phyloP scores from a whole-genome alignment of 2,888 invertebrate genomes.

The Callyntrura sp. region DNA sequence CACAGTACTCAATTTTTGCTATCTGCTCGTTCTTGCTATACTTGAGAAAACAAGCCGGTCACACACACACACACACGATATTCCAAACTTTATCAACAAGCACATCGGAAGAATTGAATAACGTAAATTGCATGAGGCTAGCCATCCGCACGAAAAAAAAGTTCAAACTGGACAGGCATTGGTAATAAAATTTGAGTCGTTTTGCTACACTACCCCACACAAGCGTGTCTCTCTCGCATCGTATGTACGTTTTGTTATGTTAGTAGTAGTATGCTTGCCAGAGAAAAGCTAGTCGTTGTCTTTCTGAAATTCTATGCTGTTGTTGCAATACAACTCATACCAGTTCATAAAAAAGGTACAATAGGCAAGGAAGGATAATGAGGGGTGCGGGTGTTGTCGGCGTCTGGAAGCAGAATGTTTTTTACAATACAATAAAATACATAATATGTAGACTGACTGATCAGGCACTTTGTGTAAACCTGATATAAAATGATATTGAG shows the following conservation, averaged over 20 bases:
- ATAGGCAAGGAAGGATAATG: conserved; percentile 61
- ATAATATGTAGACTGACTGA: conserved; percentile 1
- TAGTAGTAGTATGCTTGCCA: conserved; percentile 16
- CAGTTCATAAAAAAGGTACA: conserved; percentile 50
- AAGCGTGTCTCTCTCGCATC: conserved; percentile 24
- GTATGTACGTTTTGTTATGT: background rate
- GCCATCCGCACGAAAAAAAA: conserved; percentile 47
- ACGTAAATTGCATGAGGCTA: conserved; percentile 64
- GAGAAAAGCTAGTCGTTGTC: conserved; percentile 21
- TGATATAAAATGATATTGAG: conserved; percentile 36
- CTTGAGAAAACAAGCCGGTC: conserved; percentile 17
- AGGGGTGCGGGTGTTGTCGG: conserved; percentile 71
- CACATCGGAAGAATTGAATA: conserved; percentile 38
- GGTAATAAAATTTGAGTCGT: conserved; percentile 63
- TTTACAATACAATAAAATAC: conserved; percentile 49
- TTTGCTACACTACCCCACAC: conserved; percentile 9
- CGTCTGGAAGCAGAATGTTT: conserved; percentile 63
- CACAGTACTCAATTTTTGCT: conserved; percentile 43
- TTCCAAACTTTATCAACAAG: conserved; percentile 20
- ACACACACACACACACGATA: background rate
- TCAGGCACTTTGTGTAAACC: background rate
- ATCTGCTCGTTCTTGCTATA: conserved; percentile 14
- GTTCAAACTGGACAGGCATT: conserved; percentile 68
- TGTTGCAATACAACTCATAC: conserved; percentile 34
- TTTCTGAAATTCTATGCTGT: background rate